Conservation (phyloP, 2,888 invertebrate species). For the Serrognathus titanus region DNA sequence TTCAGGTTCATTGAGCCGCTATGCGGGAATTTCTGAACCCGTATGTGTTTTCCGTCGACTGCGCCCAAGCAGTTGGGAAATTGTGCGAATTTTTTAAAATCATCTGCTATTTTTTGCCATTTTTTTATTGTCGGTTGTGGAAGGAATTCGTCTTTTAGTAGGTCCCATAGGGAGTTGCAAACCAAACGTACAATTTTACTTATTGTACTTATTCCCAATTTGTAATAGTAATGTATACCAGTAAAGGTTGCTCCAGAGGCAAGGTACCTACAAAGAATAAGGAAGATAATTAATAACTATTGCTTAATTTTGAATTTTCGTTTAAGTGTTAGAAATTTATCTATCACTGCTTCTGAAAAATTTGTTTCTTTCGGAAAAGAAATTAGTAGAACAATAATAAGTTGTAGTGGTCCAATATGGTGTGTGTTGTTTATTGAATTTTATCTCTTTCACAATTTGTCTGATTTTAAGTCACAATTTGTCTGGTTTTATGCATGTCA, state of each 20-base stretch:
- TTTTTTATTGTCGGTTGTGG: conserved; percentile 16
- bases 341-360: too few species aligned
- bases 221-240: conserved; percentile 24
- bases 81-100: conserved; percentile 25
- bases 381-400: too few species aligned
- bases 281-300: too few species aligned
- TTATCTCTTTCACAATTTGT: too few species aligned
- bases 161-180: conserved; percentile 22
- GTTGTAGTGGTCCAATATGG: too few species aligned
- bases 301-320: too few species aligned
- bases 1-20: conserved; percentile 29
- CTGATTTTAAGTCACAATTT: conserved; percentile 3
- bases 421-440: too few species aligned
- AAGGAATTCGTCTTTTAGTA: conserved; percentile 24
- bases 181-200: conserved; percentile 24
- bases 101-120: conserved; percentile 21
- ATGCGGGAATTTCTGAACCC: conserved; percentile 20
- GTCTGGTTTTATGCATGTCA: too few species aligned
- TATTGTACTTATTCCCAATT: conserved; percentile 25
- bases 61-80: conserved; percentile 30
- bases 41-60: conserved; percentile 27
- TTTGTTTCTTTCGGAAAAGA: too few species aligned
- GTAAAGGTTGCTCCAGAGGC: conserved; percentile 29
- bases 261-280: too few species aligned
- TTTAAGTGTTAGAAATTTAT: too few species aligned